Conservation (phyloP, 2,888 invertebrate species). For the Stenchaetothrips biformis region DNA sequence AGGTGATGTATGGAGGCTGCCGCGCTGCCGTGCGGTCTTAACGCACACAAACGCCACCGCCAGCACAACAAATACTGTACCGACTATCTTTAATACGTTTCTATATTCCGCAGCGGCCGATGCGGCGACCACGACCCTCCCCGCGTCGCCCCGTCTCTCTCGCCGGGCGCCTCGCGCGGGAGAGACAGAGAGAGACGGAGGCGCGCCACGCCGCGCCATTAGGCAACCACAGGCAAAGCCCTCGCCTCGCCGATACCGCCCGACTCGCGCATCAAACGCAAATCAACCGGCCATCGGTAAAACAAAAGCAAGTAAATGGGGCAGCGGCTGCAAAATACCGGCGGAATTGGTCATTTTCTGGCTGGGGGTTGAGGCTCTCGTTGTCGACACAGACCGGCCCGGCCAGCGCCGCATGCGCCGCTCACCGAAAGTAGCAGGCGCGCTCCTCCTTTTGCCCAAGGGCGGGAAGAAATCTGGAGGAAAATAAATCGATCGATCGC, state of each 20-base stretch:
- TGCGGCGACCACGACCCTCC: background rate
- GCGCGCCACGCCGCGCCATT: too few relatives aligned
- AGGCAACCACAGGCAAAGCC: too few relatives aligned
- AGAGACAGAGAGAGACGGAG: background rate
- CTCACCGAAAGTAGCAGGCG: background rate
- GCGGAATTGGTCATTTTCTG: too few relatives aligned
- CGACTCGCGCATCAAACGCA: too few relatives aligned
- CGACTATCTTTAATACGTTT: background rate
- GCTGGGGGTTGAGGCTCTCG: background rate
- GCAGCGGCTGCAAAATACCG: too few relatives aligned
- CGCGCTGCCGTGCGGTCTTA: too few relatives aligned
- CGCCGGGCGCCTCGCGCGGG: background rate
- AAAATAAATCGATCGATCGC: constrained; percentile 15
- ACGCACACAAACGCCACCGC: background rate
- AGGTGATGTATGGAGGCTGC: constrained; percentile 16
- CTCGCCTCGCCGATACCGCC: too few relatives aligned
- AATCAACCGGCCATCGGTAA: too few relatives aligned
- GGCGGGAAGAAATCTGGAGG: constrained; percentile 11
- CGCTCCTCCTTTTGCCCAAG: background rate
- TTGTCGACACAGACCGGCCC: background rate
- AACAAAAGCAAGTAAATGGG: too few relatives aligned
- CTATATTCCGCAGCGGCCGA: background rate
- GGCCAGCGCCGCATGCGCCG: background rate
- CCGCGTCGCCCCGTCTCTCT: background rate
- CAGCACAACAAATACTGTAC: constrained; percentile 19